Base-by-base conservation (phyloP, 1,140 invertebrate species). In the Xylocopa sonorina region DNA sequence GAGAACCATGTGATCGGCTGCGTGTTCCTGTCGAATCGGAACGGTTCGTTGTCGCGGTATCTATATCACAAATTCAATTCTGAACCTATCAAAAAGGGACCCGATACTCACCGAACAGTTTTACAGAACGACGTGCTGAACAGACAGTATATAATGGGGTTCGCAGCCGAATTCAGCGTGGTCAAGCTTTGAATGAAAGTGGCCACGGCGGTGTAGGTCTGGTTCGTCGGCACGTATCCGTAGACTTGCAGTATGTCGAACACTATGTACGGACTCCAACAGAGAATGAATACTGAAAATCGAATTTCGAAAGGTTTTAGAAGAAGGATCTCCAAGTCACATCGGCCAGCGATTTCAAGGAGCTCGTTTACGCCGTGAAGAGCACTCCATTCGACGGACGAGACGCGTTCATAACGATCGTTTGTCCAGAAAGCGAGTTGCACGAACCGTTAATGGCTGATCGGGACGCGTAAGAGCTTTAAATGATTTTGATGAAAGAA, bases 221-320 rank as follows among this genome's bases (percentile, higher is more conserved):
- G 96, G 0, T 96, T 97, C 68, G 94, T 93, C 0, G 97, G 97
- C 78, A 99, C 95, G 89, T 96, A 95, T 21, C 95, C 97, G 92
- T 96, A 99, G 41, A 99, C 97, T 95, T 98, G 97, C 2, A 99
- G 94, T 29, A 99, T 92, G 91, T 98, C 97, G 91, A 98, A 99
- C 48, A 99, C 94, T 89, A 99, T 97, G 91, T 98, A 99, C 0
- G 98, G 98, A 83, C 97, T 98, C 98, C 98, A 99, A 93, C 98
- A 99, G 4, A 99, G 89, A 67, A 99, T 96, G 92, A 99, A 99
- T 21, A 98, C 98, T 98, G 95, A 21, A 94, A 94, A n/a, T n/a
- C n/a, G n/a, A n/a, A n/a, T n/a, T n/a, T n/a, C n/a, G n/a, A n/a
- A n/a, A n/a, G n/a, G n/a, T n/a, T n/a, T n/a, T n/a, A n/a, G n/a